Base-by-base conservation (phyloP, 2,888 invertebrate genomes). In the Strigamia maritima region DNA sequence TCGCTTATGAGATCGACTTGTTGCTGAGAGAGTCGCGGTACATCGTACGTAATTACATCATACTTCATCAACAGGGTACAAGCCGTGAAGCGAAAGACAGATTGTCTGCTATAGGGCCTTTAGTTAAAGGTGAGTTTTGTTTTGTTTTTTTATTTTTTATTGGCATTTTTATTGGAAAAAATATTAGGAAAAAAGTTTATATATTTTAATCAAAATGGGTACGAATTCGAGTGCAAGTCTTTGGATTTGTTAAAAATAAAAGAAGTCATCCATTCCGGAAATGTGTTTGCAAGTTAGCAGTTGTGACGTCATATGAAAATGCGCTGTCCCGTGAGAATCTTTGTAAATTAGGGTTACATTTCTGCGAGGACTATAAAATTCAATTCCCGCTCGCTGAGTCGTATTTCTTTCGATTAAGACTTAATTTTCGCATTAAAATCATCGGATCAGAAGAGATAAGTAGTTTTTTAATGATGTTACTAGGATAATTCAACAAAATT, bases 21-120 rank as follows among this genome's bases (percentile, higher is more conserved):
- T 79, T 80, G 14, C 78, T 81, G 22, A 44, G 81, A 26, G 81
- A 81, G 44, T 79, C 80, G 22, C 40, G 76, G 6, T 77, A 75
- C 77, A 81, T 81, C 40, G 81, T 81, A 10, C 75, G 81, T 28
- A 78, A 81, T 40, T 81, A 80, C 76, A 78, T 81, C 40, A 80
- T 81, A 14, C 40, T 81, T 16, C 81, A 81, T 49, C 78, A 54
- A 16, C 78, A 79, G 19, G 79, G 76, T 10, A 79, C 78, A 28
- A 44, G 38, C 22, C 44, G 74, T 22, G 78, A 80, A 26, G 78
- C 80, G 28, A 76, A 79, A 49, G 80, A 81, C 10, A 77, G 80
- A 35, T 28, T 81, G 28, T 78, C 79, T 14, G 78, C 65, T 16
- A 81, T 81, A 19, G 60, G 79, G 26, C 79, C 81, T n/a, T 80